phyloP scores from a whole-genome alignment of 2,797 vertebrate genomes.

The Ctenochaetus hawaiiensis region DNA sequence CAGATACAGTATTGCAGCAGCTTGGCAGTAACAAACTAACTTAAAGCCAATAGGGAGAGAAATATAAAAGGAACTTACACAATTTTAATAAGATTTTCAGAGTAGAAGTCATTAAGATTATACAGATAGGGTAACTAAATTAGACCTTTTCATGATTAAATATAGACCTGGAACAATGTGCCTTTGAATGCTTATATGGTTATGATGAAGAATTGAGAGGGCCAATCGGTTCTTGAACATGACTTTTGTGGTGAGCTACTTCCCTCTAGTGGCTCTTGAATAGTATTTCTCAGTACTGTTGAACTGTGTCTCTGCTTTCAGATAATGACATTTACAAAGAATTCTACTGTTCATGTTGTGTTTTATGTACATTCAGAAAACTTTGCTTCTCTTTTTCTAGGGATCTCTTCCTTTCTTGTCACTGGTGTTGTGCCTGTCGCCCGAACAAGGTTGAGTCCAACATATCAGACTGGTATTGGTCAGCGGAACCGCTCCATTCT shows the following conservation, averaged over 20 bases:
- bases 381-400: constrained; percentile 62
- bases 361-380: not conserved
- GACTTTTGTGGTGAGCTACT: constrained; percentile 41
- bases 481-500: constrained; percentile 74
- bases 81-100: constrained; percentile 6
- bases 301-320: too few species aligned
- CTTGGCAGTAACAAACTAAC: not conserved
- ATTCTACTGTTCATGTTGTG: not conserved
- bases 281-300: not conserved
- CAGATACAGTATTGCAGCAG: not conserved
- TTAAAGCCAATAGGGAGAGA: not conserved
- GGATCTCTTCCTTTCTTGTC: constrained; percentile 51
- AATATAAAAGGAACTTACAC: not conserved
- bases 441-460: constrained; percentile 56
- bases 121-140: constrained; percentile 15
- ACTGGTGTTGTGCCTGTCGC: constrained; percentile 51
- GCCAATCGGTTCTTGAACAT: not conserved
- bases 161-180: constrained; percentile 19
- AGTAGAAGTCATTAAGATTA: not conserved
- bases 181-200: constrained; percentile 22
- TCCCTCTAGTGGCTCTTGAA: constrained; percentile 69
- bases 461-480: constrained; percentile 47
- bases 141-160: constrained; percentile 1
- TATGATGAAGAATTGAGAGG: constrained; percentile 9
- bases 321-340: not conserved